A percentile compares a stretch with the other conserved stretches of the same genome.
phyloP scores from a whole-genome alignment of 1,140 invertebrate species.

The Magallana gigas region DNA sequence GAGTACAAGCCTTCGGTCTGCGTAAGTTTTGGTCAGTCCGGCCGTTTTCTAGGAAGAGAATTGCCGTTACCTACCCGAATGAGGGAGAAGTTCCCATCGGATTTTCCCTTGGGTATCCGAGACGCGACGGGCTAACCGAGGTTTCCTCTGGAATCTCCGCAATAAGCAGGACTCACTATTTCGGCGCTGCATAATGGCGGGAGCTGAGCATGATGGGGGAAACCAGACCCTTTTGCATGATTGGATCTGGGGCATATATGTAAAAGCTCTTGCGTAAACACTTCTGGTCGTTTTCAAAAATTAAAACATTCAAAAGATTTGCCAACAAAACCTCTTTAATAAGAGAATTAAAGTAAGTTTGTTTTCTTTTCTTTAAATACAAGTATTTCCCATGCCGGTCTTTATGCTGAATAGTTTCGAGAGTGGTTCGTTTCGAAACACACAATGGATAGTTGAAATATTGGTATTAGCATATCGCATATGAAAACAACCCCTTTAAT shows the following conservation, averaged over 20 bases:
- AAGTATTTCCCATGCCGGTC: not conserved
- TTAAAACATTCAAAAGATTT: conserved; percentile 2
- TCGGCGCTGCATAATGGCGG: not conserved
- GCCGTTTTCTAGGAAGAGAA: too few species aligned
- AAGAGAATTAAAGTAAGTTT: conserved; percentile 15
- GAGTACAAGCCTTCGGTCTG: too few species aligned
- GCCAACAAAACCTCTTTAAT: not conserved
- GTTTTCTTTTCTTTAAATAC: not conserved
- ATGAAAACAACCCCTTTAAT: conserved; percentile 25
- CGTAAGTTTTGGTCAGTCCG: too few species aligned
- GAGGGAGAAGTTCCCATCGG: not conserved
- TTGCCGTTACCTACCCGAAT: not conserved
- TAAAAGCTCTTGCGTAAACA: not conserved
- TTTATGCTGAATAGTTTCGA: not conserved
- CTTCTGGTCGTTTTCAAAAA: not conserved
- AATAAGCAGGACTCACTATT: not conserved
- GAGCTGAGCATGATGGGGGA: not conserved
- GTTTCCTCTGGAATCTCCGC: not conserved
- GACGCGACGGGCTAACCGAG: not conserved
- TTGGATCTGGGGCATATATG: not conserved
- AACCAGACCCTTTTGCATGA: not conserved
- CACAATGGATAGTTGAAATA: not conserved
- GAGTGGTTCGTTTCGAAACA: not conserved
- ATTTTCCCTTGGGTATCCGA: not conserved
- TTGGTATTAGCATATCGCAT: conserved; percentile 17